phyloP scores from a whole-genome alignment of 2,113 vertebrate species.

The Otis tarda region DNA sequence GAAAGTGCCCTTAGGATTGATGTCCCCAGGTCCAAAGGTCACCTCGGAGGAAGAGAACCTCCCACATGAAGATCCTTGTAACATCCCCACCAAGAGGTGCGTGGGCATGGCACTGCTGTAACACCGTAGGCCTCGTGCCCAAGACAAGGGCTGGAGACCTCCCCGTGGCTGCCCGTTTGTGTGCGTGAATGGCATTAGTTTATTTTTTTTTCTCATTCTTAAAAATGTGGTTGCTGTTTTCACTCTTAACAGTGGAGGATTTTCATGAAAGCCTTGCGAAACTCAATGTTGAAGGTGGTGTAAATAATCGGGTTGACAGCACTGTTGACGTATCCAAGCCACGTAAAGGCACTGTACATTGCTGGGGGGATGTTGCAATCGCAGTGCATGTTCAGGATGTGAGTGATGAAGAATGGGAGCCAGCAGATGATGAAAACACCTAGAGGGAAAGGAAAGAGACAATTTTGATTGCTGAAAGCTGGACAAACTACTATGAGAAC shows the following conservation, averaged over 20 bases:
- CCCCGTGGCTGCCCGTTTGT: not conserved
- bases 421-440: constrained; percentile 99
- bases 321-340: constrained; percentile 98
- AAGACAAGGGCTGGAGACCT: not conserved
- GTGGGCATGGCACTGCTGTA: not conserved
- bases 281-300: constrained; percentile 97
- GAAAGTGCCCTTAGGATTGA: not conserved
- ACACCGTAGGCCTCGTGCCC: not conserved
- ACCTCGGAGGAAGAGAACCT: not conserved
- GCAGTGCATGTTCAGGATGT: constrained; percentile 97
- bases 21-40: not conserved
- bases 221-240: not conserved
- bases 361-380: constrained; percentile 89
- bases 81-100: not conserved
- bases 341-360: constrained; percentile 96
- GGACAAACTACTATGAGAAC: not conserved
- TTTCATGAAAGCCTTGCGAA: constrained; percentile 98
- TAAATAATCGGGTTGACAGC: constrained; percentile 98
- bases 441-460: constrained; percentile 59
- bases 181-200: not conserved
- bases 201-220: not conserved
- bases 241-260: constrained; percentile 91
- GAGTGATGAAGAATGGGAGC: constrained; percentile 98
- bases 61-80: not conserved
- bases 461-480: not conserved